These are phyloP conservation scores for Anolis sagrei DNA, from an alignment of 2,113 vertebrate genomes.

Conservation along the genomic window DNA sequence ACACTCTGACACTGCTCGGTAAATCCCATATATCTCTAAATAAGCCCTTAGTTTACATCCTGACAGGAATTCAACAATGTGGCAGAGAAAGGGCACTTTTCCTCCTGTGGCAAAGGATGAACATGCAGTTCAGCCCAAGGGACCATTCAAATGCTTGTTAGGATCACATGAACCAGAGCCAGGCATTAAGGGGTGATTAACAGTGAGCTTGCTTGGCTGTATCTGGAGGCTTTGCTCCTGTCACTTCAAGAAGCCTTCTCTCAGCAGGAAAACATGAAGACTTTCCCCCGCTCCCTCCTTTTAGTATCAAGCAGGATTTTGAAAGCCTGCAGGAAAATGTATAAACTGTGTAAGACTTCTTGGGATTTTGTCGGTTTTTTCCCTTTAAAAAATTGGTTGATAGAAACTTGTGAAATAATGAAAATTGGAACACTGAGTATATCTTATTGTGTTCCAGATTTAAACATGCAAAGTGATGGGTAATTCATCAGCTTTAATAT, in stretches of 20 bases:
- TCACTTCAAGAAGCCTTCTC: constrained; percentile 20
- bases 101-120: neutral
- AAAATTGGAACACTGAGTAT: neutral
- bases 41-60: neutral
- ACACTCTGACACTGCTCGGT: neutral
- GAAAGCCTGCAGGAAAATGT: neutral
- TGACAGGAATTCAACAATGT: constrained; percentile 31
- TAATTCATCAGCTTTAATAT: neutral
- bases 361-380: neutral
- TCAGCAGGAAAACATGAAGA: neutral
- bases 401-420: neutral
- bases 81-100: constrained; percentile 6
- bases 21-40: constrained; percentile 26
- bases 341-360: neutral
- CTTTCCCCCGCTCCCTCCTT: neutral
- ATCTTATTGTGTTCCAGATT: neutral
- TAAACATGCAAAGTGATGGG: neutral
- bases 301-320: neutral
- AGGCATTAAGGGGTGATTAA: constrained; percentile 58
- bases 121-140: constrained; percentile 50
- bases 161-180: constrained; percentile 45
- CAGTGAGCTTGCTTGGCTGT: constrained; percentile 37
- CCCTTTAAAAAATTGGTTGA: neutral
- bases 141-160: constrained; percentile 53
- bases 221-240: constrained; percentile 36